A percentile compares a stretch with the other conserved stretches of the same genome.
Conservation (phyloP, 92 coral and sea anemone genomes). For the Bergia puertoricense region DNA sequence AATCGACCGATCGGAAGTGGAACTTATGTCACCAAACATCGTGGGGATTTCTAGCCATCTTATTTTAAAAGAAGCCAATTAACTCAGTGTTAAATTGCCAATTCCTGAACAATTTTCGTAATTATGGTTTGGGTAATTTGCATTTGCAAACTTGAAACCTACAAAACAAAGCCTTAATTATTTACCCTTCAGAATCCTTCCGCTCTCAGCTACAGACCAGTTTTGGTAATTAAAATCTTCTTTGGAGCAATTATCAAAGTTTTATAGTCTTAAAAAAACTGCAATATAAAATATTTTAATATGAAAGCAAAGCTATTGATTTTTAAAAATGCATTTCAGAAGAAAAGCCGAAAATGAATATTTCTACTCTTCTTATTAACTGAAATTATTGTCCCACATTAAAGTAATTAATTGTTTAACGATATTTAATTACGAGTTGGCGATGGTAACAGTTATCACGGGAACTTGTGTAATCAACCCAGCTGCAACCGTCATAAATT, state of each 20-base stretch:
- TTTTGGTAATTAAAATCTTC: conserved; percentile 8
- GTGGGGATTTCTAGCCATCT: neutral
- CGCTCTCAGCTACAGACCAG: neutral
- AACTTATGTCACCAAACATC: neutral
- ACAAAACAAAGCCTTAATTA: conserved; percentile 17
- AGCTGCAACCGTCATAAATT: conserved; percentile 16
- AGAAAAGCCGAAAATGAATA: neutral
- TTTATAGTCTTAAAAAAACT: neutral
- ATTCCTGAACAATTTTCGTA: neutral
- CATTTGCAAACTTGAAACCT: conserved; percentile 1
- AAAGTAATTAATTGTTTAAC: conserved; percentile 19
- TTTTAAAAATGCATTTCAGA: neutral
- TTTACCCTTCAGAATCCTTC: conserved; percentile 3
- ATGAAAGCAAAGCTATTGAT: neutral
- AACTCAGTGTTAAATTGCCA: neutral
- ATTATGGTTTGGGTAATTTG: conserved; percentile 23
- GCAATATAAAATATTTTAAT: neutral
- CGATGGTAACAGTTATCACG: conserved; percentile 1
- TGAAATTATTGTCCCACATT: neutral
- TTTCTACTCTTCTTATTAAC: neutral
- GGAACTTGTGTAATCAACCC: conserved; percentile 8
- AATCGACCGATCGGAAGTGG: conserved; percentile 10
- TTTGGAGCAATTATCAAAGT: neutral
- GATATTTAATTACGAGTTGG: conserved; percentile 9
- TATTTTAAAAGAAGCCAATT: conserved; percentile 16